A percentile compares a stretch with the other conserved stretches of the same genome.
These are phyloP conservation scores for Turnix velox DNA, from an alignment of 2,113 vertebrate species.

Conservation along the genomic window DNA sequence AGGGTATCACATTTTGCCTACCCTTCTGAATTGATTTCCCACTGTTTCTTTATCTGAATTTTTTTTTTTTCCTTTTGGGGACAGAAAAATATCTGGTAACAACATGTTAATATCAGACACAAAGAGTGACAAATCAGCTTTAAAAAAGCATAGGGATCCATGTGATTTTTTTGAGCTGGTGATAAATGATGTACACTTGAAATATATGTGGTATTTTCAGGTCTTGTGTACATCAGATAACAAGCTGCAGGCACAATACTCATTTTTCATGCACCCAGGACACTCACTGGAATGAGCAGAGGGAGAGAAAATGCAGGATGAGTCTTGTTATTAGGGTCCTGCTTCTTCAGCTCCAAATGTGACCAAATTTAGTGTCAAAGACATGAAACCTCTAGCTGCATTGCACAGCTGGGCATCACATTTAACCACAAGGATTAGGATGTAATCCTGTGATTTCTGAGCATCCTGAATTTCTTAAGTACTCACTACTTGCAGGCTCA, in stretches of 20 bases:
- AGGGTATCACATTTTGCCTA: slow-evolving; percentile 14
- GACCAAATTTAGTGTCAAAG: slow-evolving; percentile 8
- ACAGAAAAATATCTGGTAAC: background rate
- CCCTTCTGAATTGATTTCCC: slow-evolving; percentile 22
- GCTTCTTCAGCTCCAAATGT: background rate
- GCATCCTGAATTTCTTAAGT: slow-evolving; percentile 24
- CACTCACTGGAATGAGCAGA: background rate
- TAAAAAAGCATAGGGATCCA: background rate
- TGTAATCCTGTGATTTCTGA: slow-evolving; percentile 29
- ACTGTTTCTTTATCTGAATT: slow-evolving; percentile 18
- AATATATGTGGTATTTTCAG: background rate
- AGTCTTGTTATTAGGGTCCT: background rate
- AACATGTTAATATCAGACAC: background rate
- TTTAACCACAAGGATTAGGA: slow-evolving; percentile 26
- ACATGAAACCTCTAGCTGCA: background rate
- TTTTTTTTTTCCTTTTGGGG: background rate
- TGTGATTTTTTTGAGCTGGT: slow-evolving; percentile 5
- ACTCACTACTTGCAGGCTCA: background rate
- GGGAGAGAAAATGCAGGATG: background rate
- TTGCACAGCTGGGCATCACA: slow-evolving; percentile 19
- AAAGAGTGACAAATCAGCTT: background rate
- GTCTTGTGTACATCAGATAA: background rate
- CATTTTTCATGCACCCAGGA: background rate
- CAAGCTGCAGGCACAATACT: background rate
- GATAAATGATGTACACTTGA: background rate